Evolutionary conservation across 2,113 vertebrate species (phyloP).

Genomic region (Blennius ocellaris): DNA sequence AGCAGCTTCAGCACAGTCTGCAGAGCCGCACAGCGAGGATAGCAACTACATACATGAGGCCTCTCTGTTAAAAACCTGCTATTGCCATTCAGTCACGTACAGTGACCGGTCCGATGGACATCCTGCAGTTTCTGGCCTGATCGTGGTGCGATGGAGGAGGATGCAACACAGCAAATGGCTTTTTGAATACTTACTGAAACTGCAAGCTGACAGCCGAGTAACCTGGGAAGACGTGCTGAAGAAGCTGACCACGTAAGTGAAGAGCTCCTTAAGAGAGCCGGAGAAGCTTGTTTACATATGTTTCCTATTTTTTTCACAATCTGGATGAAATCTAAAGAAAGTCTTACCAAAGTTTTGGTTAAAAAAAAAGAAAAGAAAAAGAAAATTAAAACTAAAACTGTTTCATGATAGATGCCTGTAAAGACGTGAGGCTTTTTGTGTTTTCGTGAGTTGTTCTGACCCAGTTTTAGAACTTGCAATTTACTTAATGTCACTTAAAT

Average conservation of each 20-base stretch:
- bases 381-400: no score
- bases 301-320: no score
- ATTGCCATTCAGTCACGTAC: slow-evolving; percentile 4
- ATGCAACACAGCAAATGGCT: slow-evolving; percentile 58
- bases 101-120: slow-evolving; percentile 20
- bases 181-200: slow-evolving; percentile 39
- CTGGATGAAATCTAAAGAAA: no score
- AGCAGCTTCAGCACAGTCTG: slow-evolving; percentile 30
- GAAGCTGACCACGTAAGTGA: slow-evolving; percentile 65
- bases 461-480: no score
- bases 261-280: background rate
- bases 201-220: slow-evolving; percentile 20
- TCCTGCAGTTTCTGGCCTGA: slow-evolving; percentile 24
- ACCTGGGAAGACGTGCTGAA: slow-evolving; percentile 51
- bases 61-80: slow-evolving; percentile 7
- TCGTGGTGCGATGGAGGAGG: slow-evolving; percentile 40
- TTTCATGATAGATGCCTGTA: no score
- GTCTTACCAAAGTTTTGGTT: no score
- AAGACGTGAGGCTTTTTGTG: no score
- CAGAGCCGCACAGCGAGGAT: slow-evolving; percentile 10
- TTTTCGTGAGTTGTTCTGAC: no score
- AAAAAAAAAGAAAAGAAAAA: no score
- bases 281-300: no score
- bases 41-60: slow-evolving; percentile 30
- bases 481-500: no score